Conservation (phyloP, 2,113 vertebrate species). For the Megaceryle torquata region DNA sequence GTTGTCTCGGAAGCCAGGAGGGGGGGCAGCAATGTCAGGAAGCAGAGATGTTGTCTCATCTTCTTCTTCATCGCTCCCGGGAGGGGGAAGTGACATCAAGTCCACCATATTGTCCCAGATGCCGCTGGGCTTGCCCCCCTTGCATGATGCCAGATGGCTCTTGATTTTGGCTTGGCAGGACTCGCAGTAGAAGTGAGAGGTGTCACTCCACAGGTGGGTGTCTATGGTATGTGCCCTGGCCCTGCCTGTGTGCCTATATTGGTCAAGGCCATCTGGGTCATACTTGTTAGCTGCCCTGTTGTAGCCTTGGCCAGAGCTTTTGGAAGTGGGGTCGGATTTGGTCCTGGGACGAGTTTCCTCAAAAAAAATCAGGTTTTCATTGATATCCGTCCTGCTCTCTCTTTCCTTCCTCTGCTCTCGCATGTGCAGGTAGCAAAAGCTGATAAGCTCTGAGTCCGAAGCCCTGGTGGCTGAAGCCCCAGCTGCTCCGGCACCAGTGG, state of each 20-base stretch:
- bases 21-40: conserved; percentile 90
- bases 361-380: conserved; percentile 93
- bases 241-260: conserved; percentile 78
- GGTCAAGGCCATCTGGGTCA: conserved; percentile 65
- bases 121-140: conserved; percentile 56
- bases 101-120: conserved; percentile 89
- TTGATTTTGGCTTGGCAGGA: conserved; percentile 91
- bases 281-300: conserved; percentile 53
- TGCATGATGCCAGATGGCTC: conserved; percentile 68
- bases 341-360: conserved; percentile 87
- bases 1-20: conserved; percentile 96
- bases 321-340: conserved; percentile 93
- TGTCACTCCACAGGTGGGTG: conserved; percentile 74
- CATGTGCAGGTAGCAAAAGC: conserved; percentile 94
- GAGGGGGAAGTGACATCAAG: conserved; percentile 91
- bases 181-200: conserved; percentile 86
- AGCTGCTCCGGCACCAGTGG: conserved; percentile 72
- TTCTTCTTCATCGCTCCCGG: conserved; percentile 87
- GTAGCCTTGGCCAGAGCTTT: conserved; percentile 84
- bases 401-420: conserved; percentile 90
- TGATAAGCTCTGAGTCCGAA: conserved; percentile 88
- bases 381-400: conserved; percentile 86
- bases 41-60: conserved; percentile 78
- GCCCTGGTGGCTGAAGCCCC: conserved; percentile 72
- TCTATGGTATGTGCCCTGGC: conserved; percentile 87